Conservation (phyloP, 2,888 invertebrate genomes). For the Drosophila differens region DNA sequence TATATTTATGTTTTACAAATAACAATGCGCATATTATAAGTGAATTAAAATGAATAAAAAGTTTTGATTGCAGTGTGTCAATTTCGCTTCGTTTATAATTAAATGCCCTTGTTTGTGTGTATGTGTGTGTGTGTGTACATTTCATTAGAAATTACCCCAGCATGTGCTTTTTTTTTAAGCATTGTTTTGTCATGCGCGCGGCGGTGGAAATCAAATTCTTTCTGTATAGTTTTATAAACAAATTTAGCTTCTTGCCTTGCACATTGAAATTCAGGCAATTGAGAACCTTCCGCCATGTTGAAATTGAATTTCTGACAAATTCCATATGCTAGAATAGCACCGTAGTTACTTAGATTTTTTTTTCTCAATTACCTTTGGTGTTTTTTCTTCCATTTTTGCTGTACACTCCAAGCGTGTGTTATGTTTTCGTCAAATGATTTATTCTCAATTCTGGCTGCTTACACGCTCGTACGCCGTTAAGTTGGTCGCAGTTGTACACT, state of each 20-base stretch:
- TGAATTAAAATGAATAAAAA: neutral
- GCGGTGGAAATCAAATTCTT: conserved; percentile 1
- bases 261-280: neutral
- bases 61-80: neutral
- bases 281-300: conserved; percentile 54
- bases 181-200: conserved; percentile 77
- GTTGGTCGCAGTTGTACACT: conserved; percentile 61
- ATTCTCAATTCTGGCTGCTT: conserved; percentile 52
- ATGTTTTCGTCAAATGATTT: conserved; percentile 76
- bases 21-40: neutral
- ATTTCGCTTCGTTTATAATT: neutral
- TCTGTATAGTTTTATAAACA: conserved; percentile 1
- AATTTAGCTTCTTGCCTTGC: neutral
- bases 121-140: neutral
- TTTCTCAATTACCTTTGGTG: conserved; percentile 29
- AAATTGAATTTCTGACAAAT: conserved; percentile 39
- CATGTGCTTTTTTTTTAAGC: conserved; percentile 7
- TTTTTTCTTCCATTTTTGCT: conserved; percentile 39
- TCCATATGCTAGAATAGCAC: conserved; percentile 34
- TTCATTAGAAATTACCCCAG: neutral
- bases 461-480: conserved; percentile 60
- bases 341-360: conserved; percentile 27
- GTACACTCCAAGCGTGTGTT: conserved; percentile 54
- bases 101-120: neutral
- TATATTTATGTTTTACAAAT: conserved; percentile 4